Conservation (phyloP, 2,113 vertebrate species). For the Pseudopipra pipra region DNA sequence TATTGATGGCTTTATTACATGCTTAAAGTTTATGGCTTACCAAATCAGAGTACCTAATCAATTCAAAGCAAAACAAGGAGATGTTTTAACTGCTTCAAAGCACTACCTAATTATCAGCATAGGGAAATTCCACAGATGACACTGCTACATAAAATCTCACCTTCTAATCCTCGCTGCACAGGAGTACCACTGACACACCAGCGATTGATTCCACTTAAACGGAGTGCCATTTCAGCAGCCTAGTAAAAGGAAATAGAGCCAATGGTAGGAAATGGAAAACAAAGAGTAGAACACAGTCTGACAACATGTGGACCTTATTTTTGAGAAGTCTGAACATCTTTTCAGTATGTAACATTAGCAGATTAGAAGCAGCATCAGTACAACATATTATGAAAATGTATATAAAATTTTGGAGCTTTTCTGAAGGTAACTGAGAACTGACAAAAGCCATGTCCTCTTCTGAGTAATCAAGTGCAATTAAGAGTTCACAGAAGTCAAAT, state of each 20-base stretch:
- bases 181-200: slow-evolving; percentile 99
- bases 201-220: slow-evolving; percentile 92
- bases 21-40: neutral
- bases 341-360: neutral
- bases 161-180: slow-evolving; percentile 96
- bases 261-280: neutral
- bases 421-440: neutral
- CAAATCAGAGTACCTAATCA: neutral
- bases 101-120: neutral
- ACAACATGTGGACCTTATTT: accelerated
- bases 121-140: neutral
- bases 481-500: neutral
- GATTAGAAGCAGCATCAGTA: neutral
- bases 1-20: neutral
- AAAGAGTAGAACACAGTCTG: neutral
- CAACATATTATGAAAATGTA: neutral
- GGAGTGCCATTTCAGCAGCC: slow-evolving; percentile 98
- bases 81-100: neutral
- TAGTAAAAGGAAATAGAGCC: slow-evolving; percentile 43
- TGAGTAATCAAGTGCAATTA: neutral
- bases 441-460: neutral
- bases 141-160: slow-evolving; percentile 63
- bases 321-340: neutral
- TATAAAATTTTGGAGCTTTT: neutral
- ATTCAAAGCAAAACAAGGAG: neutral